Percentiles rank a stretch among this genome's conserved stretches.
phyloP scores from a whole-genome alignment of 2,113 vertebrate species.

The Lagopus leucura region DNA sequence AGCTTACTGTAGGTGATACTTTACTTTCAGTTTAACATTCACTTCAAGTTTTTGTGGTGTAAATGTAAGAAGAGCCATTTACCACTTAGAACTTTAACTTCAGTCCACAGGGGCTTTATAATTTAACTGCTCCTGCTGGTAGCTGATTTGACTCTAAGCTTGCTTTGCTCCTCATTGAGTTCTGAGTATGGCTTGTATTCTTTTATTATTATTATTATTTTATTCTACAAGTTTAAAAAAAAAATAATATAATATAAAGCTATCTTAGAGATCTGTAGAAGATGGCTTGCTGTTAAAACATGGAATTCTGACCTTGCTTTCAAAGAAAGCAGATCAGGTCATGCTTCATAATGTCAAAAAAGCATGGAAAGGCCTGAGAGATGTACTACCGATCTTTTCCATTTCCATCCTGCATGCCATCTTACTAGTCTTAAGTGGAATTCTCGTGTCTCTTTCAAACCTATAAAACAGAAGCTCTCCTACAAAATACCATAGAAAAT shows the following conservation, averaged over 20 bases:
- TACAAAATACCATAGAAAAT: background rate
- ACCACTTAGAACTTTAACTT: background rate
- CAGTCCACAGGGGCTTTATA: background rate
- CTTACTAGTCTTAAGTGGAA: background rate
- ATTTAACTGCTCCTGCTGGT: background rate
- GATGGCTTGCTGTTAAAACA: background rate
- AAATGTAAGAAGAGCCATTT: background rate
- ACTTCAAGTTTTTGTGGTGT: background rate
- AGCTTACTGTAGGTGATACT: background rate
- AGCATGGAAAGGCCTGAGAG: background rate
- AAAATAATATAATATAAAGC: background rate
- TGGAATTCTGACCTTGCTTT: background rate
- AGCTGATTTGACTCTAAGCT: background rate
- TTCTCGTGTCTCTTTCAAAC: background rate
- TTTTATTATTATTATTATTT: background rate
- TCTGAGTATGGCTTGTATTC: background rate
- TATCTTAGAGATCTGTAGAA: background rate
- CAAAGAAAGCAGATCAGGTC: background rate
- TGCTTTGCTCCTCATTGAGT: background rate
- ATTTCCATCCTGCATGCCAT: background rate
- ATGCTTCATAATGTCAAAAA: background rate
- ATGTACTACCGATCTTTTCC: background rate
- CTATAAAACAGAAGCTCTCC: background rate
- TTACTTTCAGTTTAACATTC: conserved; percentile 1
- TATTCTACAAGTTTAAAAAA: background rate